These are phyloP conservation scores for Chamaea fasciata DNA, from an alignment of 2,113 vertebrate species.

Conservation along the genomic window DNA sequence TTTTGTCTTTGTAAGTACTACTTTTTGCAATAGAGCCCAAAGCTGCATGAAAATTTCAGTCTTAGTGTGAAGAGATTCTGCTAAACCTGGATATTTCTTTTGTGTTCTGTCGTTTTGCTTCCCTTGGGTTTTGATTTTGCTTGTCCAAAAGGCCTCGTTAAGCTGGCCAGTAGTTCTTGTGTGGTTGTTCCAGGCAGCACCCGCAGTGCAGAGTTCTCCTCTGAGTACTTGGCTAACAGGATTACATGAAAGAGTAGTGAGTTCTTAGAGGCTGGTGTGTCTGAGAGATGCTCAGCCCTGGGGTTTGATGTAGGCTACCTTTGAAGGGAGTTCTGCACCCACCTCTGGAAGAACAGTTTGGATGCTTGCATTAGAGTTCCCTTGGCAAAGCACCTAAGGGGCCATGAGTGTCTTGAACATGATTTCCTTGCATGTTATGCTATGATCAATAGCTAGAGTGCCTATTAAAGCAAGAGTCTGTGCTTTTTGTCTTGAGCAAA, in stretches of 20 bases:
- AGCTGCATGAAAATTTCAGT: neutral
- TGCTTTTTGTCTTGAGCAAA: neutral
- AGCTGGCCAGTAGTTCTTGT: neutral
- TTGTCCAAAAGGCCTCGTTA: neutral
- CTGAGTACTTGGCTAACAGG: neutral
- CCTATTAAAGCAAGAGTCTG: neutral
- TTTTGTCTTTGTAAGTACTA: constrained; percentile 13
- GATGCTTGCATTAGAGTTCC: neutral
- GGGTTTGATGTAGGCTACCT: neutral
- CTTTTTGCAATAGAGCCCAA: neutral
- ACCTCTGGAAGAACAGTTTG: neutral
- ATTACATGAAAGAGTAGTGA: neutral
- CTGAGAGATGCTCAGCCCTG: neutral
- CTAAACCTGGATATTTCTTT: neutral
- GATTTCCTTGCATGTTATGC: neutral
- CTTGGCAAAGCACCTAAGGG: neutral
- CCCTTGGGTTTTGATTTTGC: neutral
- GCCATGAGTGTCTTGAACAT: neutral
- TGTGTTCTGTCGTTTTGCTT: neutral
- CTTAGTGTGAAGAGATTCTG: neutral
- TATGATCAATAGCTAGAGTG: neutral
- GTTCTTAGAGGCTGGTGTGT: neutral
- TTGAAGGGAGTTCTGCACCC: neutral
- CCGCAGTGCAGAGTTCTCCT: neutral
- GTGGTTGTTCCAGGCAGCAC: neutral